phyloP scores from a whole-genome alignment of 2,888 invertebrate species.

The Leistus spinibarbis region DNA sequence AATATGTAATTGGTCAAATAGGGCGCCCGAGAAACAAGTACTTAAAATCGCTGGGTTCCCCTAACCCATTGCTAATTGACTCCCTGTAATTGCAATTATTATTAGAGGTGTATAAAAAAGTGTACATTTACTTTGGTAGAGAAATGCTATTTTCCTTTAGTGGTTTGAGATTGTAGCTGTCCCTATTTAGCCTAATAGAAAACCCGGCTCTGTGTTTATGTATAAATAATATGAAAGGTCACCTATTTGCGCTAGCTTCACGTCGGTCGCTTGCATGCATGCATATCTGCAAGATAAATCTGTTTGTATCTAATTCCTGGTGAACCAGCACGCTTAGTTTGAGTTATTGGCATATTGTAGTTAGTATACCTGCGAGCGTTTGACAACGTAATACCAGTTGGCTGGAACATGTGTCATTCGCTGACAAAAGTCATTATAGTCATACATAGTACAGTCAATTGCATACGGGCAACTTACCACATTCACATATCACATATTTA shows the following conservation, averaged over 20 bases:
- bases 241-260: slow-evolving; percentile 7
- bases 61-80: no score
- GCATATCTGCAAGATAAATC: slow-evolving; percentile 21
- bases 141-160: no score
- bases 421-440: slow-evolving; percentile 32
- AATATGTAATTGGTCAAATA: no score
- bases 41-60: no score
- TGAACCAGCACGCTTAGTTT: slow-evolving; percentile 22
- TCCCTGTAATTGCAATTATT: no score
- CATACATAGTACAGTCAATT: not conserved
- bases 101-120: no score
- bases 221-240: slow-evolving; percentile 25
- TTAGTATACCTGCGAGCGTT: slow-evolving; percentile 5
- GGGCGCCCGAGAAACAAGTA: no score
- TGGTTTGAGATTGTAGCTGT: not conserved
- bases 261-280: not conserved
- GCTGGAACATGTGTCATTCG: slow-evolving; percentile 28
- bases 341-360: slow-evolving; percentile 33
- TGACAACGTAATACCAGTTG: slow-evolving; percentile 35
- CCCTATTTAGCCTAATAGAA: no score
- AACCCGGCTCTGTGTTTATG: not conserved
- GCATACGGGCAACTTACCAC: not conserved
- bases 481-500: not conserved
- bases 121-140: no score
- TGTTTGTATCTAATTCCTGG: slow-evolving; percentile 31